Conservation (phyloP, 2,888 invertebrate species). For the Gymnosoma rotundatum region DNA sequence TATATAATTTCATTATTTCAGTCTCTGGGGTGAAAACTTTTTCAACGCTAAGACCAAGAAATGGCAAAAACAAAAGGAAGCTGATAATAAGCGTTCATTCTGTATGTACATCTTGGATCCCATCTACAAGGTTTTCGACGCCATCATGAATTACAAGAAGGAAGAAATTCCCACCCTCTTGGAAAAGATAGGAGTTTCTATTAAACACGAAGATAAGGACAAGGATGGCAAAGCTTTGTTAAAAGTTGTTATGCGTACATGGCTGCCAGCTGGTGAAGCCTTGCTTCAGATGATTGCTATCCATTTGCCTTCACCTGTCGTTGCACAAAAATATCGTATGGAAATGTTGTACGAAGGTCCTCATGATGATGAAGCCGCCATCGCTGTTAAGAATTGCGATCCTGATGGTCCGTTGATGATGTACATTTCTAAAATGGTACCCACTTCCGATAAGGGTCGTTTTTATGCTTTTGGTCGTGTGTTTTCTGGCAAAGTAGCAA, state of each 20-base stretch:
- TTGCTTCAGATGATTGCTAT: conserved; percentile 99
- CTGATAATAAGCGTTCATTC: conserved; percentile 97
- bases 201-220: conserved; percentile 97
- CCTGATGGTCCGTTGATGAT: conserved; percentile 99
- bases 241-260: conserved; percentile 99
- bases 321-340: conserved; percentile 99
- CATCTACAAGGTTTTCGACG: conserved; percentile 95
- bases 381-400: conserved; percentile 96
- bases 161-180: conserved; percentile 94
- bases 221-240: conserved; percentile 97
- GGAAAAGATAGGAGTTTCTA: conserved; percentile 94
- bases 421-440: conserved; percentile 99
- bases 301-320: conserved; percentile 99
- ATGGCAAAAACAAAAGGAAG: conserved; percentile 96
- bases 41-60: conserved; percentile 99
- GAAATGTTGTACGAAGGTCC: conserved; percentile 99
- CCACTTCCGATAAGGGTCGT: conserved; percentile 99
- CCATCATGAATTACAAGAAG: conserved; percentile 96
- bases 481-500: conserved; percentile 96
- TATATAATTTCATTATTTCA: conserved; percentile 56
- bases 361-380: conserved; percentile 96
- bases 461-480: conserved; percentile 99
- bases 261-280: conserved; percentile 99
- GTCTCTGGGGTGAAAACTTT: conserved; percentile 99
- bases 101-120: conserved; percentile 99